A percentile compares a stretch with the other conserved stretches of the same genome.
Evolutionary conservation across 2,797 vertebrate species (phyloP).

Genomic region (Poecilia picta): DNA sequence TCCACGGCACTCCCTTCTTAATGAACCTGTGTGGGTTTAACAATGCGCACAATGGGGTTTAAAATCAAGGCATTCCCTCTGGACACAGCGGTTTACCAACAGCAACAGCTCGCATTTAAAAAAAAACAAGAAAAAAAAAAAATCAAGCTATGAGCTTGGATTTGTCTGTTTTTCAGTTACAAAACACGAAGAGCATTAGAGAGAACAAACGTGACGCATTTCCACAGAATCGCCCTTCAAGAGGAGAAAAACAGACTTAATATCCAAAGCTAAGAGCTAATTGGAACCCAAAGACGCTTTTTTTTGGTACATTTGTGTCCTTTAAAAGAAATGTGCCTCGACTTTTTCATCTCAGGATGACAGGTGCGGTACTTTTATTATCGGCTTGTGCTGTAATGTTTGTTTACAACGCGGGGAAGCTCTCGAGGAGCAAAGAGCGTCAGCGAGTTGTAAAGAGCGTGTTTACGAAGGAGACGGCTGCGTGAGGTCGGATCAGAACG

Average conservation of each 20-base stretch:
- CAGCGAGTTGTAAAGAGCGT: slow-evolving; percentile 12
- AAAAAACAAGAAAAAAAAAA: slow-evolving; percentile 8
- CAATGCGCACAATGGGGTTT: slow-evolving; percentile 66
- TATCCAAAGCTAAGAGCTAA: slow-evolving; percentile 46
- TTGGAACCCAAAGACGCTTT: slow-evolving; percentile 25
- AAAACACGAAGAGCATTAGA: slow-evolving; percentile 55
- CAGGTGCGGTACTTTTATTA: slow-evolving; percentile 44
- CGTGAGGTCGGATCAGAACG: slow-evolving; percentile 61
- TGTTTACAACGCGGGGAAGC: slow-evolving; percentile 30
- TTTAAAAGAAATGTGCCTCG: slow-evolving; percentile 40
- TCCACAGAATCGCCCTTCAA: slow-evolving; percentile 37
- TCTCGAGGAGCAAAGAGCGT: slow-evolving; percentile 46
- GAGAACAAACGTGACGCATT: slow-evolving; percentile 43
- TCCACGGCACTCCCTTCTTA: slow-evolving; percentile 64
- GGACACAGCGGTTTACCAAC: slow-evolving; percentile 66
- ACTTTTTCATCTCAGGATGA: slow-evolving; percentile 61
- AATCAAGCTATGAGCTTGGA: slow-evolving; percentile 43
- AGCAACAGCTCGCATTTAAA: slow-evolving; percentile 33
- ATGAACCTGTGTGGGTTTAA: slow-evolving; percentile 70
- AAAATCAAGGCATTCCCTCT: slow-evolving; percentile 62
- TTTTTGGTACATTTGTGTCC: slow-evolving; percentile 23
- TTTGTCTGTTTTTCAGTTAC: slow-evolving; percentile 53
- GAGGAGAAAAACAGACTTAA: slow-evolving; percentile 44
- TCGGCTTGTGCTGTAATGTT: not conserved
- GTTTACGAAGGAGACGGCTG: slow-evolving; percentile 38